Evolutionary conservation across 1,140 invertebrate genomes (phyloP), one percentile per base, ranked within the genome.

Genomic region (Cotesia chilonis): DNA sequence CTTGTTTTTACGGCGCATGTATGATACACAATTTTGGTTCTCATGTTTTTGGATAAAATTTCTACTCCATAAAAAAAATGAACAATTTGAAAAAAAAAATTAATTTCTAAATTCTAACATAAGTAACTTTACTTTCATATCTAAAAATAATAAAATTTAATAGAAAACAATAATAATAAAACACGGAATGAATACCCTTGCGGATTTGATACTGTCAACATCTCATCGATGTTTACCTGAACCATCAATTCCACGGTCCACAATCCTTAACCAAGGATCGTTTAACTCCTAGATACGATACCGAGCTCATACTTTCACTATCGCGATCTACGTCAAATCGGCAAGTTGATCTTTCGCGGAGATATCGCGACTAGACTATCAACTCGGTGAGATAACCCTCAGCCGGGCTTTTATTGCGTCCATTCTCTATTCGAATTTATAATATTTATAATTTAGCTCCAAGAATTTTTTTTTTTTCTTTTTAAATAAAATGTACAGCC

Each of bases 241-340:
- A 68, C 66, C 51, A 68, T 68, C 66, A 68, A 54, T 68, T 68
- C 41, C 47, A 28, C 1, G 28, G 3, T 28, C 28, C 28, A 28
- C 28, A 28, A 28, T 28, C 28, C 28, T 28, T 28, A 28, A 28
- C 28, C 28, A 28, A 28, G 28, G 28, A 28, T 28, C 28, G 28
- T 28, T 28, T 28, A 28, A 28, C 28, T 28, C 28, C 28, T 28
- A 28, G 28, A 28, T 28, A 28, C 28, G 28, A 28, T 28, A 28
- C 28, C 28, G 28, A 28, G 28, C 28, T 28, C 28, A 28, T 28
- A 28, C 28, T 28, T 28, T 28, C 28, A 4, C 36, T 68, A 68
- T 68, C 66, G 41, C 71, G 67, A 75, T 74, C 64, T 72, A 77
- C 70, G 60, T 74, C 68, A 73, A 57, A 73, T 65, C 36, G 60